Conservation (phyloP, 2,888 invertebrate species). For the Caenorhabditis sp. region DNA sequence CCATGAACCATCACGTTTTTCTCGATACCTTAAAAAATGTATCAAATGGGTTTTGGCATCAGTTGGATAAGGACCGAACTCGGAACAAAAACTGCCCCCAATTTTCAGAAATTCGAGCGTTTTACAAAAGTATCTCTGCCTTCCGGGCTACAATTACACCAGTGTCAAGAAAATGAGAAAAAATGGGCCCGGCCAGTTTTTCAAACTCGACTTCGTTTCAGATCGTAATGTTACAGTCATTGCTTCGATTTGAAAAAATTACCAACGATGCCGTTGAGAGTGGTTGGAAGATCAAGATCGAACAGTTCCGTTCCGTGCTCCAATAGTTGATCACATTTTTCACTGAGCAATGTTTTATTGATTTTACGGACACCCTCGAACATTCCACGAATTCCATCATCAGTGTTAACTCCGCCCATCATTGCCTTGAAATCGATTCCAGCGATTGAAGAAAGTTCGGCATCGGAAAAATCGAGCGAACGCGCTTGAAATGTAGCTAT, state of each 20-base stretch:
- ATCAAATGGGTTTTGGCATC: too few relatives aligned
- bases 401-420: conserved; percentile 5
- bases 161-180: too few relatives aligned
- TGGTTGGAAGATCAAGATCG: conserved; percentile 15
- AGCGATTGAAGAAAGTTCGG: conserved; percentile 6
- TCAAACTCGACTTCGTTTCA: too few relatives aligned
- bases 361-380: conserved; percentile 2
- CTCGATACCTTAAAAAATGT: conserved; percentile 33
- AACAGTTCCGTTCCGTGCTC: conserved; percentile 20
- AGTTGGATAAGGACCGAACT: too few relatives aligned
- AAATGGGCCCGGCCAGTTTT: too few relatives aligned
- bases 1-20: conserved; percentile 36
- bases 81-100: too few relatives aligned
- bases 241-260: too few relatives aligned
- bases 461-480: conserved; percentile 8
- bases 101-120: too few relatives aligned
- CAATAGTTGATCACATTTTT: conserved; percentile 14
- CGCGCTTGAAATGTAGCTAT: conserved; percentile 21
- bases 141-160: too few relatives aligned
- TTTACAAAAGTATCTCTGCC: too few relatives aligned
- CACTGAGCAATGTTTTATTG: conserved; percentile 10
- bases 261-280: conserved; percentile 30
- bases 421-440: conserved; percentile 15
- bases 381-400: conserved; percentile 10
- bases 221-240: too few relatives aligned